Conservation (phyloP, 2,888 invertebrate species). For the Cheilosia pagana region DNA sequence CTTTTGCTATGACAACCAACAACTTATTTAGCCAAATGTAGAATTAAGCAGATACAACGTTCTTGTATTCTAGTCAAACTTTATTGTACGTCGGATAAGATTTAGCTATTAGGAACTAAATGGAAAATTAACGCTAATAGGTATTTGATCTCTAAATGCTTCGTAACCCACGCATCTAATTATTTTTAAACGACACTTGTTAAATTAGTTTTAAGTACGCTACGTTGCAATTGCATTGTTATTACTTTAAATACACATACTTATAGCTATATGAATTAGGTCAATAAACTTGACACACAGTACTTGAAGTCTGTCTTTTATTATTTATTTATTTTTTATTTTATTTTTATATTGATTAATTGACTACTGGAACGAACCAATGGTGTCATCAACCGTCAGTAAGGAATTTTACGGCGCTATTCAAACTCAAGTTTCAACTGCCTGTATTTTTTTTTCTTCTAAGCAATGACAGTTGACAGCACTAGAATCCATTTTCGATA, state of each 20-base stretch:
- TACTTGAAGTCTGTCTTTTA: background rate
- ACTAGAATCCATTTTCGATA: too few relatives aligned
- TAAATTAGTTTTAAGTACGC: slow-evolving; percentile 31
- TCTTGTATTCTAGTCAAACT: slow-evolving; percentile 64
- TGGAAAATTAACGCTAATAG: background rate
- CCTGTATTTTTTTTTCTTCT: too few relatives aligned
- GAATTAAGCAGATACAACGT: slow-evolving; percentile 27
- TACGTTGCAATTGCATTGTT: background rate
- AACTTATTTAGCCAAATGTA: slow-evolving; percentile 51
- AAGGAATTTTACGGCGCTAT: too few relatives aligned
- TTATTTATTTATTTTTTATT: too few relatives aligned
- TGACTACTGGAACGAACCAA: too few relatives aligned
- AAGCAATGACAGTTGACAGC: too few relatives aligned
- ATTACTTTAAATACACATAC: background rate
- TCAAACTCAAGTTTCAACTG: too few relatives aligned
- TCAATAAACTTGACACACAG: slow-evolving; percentile 6
- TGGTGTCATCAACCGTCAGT: too few relatives aligned
- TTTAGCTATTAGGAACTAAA: slow-evolving; percentile 6
- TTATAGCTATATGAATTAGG: slow-evolving; percentile 1
- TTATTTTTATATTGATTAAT: too few relatives aligned
- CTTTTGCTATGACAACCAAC: background rate
- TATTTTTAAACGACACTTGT: slow-evolving; percentile 18
- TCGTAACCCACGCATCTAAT: background rate
- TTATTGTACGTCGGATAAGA: slow-evolving; percentile 7
- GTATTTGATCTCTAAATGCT: slow-evolving; percentile 31